Evolutionary conservation across 2,113 vertebrate species (phyloP), one percentile per base, ranked within the genome.

Genomic region (Actenoides lindsayi): DNA sequence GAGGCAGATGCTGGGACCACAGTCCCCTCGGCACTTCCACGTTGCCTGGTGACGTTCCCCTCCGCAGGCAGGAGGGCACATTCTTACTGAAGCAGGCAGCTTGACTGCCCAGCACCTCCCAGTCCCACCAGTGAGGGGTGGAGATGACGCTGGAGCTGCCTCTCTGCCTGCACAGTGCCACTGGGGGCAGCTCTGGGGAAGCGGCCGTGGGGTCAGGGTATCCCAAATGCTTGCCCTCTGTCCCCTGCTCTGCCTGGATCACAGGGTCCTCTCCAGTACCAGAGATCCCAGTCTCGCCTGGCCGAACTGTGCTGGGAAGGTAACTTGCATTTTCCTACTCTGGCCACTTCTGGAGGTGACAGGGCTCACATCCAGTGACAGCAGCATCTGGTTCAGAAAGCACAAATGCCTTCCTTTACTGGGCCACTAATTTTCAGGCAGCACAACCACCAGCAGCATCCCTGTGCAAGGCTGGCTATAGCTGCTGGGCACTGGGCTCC

Each of bases 161-260:
- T 24, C 30, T 41, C 28, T 17, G 39, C 39, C 39, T 1, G 4
- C 9, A 1, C 2, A 2, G 24, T 30, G 68, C 37, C 6, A 1
- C 16, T 5, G 31, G 17, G 68, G 44, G 15, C 23, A 19, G 56
- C 59, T 35, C 30, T 27, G 53, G 53, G 27, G 24, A 21, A 59
- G 56, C 2, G 0, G 41, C 30, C 1, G 2, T 0, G 1, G 88
- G 57, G 16, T 44, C 51, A 5, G 80, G 30, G 53, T 15, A n/a
- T 37, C 79, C 46, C 23, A 42, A 31, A 56, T 6, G 35, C 35
- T 56, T 0, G 2, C 31, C 9, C 25, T 1, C 24, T 16, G n/a
- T 28, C 65, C 42, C 35, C 17, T 5, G 30, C 68, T 50, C 50
- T 42, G 50, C 50, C 13, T 18, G 59, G 13, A 13, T 41, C 10